Conservation (phyloP, 2,888 invertebrate genomes). For the Drosophila aldrichi region DNA sequence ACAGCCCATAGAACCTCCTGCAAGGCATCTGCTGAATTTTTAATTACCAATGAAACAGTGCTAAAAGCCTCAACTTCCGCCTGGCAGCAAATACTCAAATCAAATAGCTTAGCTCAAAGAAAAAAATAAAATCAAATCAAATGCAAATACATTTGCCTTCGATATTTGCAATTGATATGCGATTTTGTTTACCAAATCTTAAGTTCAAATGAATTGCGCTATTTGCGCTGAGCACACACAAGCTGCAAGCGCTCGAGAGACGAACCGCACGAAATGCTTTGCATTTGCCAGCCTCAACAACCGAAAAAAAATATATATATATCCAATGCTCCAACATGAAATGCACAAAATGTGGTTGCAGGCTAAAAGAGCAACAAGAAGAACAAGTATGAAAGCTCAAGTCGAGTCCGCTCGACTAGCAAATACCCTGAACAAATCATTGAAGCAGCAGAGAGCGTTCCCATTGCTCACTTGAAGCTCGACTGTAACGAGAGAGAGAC, state of each 20-base stretch:
- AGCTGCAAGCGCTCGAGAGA: no score
- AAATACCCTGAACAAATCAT: no score
- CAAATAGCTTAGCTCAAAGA: neutral
- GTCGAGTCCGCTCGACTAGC: no score
- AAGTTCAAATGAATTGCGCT: conserved; percentile 56
- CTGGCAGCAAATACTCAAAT: neutral
- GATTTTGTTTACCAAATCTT: conserved; percentile 36
- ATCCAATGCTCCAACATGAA: conserved; percentile 32
- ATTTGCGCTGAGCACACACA: conserved; percentile 54
- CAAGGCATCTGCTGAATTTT: no score
- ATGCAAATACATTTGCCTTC: neutral
- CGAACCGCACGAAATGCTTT: conserved; percentile 48
- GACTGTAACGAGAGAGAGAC: no score
- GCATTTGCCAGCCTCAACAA: conserved; percentile 19
- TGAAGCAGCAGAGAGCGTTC: no score
- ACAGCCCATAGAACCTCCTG: no score
- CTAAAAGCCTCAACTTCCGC: neutral
- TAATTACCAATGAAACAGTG: no score
- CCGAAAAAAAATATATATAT: conserved; percentile 20
- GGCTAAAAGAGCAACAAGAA: conserved; percentile 14
- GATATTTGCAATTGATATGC: conserved; percentile 15
- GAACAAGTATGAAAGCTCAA: no score
- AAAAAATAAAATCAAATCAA: neutral
- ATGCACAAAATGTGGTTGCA: conserved; percentile 48
- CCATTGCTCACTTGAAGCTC: no score